A percentile compares a stretch with the other conserved stretches of the same genome.
Conservation (phyloP, 2,888 invertebrate genomes). For the Hirudinaria manillensis region DNA sequence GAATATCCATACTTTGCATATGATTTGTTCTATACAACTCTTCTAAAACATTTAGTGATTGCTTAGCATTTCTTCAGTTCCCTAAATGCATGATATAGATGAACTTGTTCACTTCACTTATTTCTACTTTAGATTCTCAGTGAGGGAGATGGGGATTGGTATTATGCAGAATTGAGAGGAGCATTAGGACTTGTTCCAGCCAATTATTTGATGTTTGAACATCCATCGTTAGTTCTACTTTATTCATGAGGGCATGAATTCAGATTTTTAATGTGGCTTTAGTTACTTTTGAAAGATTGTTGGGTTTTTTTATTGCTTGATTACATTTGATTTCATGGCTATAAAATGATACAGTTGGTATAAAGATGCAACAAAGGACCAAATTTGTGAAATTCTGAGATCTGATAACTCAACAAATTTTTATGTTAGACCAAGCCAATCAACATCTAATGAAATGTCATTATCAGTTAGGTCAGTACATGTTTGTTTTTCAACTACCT, state of each 20-base stretch:
- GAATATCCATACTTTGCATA: too few relatives aligned
- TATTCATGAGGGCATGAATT: not conserved
- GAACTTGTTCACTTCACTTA: too few relatives aligned
- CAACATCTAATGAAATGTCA: not conserved
- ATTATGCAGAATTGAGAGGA: slow-evolving; percentile 26
- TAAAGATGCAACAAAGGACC: not conserved
- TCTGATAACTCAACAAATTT: not conserved
- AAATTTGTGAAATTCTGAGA: not conserved
- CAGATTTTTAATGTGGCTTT: too few relatives aligned
- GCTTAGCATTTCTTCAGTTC: too few relatives aligned
- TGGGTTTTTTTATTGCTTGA: too few relatives aligned
- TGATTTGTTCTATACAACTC: too few relatives aligned
- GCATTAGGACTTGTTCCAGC: slow-evolving; percentile 21
- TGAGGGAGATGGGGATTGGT: slow-evolving; percentile 22
- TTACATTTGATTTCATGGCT: not conserved
- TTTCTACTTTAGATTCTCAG: slow-evolving; percentile 17
- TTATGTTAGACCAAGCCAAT: slow-evolving; percentile 10
- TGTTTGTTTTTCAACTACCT: not conserved
- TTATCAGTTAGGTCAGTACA: not conserved
- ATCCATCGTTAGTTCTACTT: slow-evolving; percentile 12
- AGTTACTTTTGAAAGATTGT: too few relatives aligned
- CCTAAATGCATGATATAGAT: too few relatives aligned
- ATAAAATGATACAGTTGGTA: not conserved
- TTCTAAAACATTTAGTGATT: too few relatives aligned
- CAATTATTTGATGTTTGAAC: slow-evolving; percentile 22